Percentiles rank a stretch among this genome's conserved stretches.
phyloP scores from a whole-genome alignment of 2,113 vertebrate species.

The Paedocypris sp. region DNA sequence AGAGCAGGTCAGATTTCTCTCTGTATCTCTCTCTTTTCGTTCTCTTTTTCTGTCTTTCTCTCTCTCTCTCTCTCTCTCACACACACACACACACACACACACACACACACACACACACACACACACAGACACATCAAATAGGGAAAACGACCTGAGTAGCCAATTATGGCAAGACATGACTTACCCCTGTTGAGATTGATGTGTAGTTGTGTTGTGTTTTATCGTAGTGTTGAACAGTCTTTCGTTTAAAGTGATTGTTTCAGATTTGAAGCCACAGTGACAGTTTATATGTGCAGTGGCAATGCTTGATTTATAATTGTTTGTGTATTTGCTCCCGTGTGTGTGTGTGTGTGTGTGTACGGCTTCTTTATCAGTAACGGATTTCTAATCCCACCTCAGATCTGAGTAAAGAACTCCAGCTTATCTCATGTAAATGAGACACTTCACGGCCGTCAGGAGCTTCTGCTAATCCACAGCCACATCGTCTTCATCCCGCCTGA shows the following conservation, averaged over 20 bases:
- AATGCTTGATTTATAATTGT: too few species aligned
- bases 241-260: too few species aligned
- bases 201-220: too few species aligned
- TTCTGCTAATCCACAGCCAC: conserved; percentile 83
- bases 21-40: conserved; percentile 69
- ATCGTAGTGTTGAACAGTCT: too few species aligned
- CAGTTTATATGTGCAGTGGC: too few species aligned
- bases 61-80: too few species aligned
- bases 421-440: conserved; percentile 75
- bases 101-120: too few species aligned
- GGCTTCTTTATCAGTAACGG: conserved; percentile 56
- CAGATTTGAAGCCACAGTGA: too few species aligned
- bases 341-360: too few species aligned
- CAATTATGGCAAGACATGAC: conserved; percentile 77
- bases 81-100: too few species aligned
- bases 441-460: conserved; percentile 59
- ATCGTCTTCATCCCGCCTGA: conserved; percentile 96
- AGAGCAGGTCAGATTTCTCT: conserved; percentile 82
- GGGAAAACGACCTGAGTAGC: conserved; percentile 49
- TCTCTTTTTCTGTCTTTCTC: too few species aligned
- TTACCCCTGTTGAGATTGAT: conserved; percentile 65
- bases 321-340: too few species aligned
- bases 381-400: conserved; percentile 61
- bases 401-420: conserved; percentile 70
- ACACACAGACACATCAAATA: conserved; percentile 59